Evolutionary conservation across 2,797 vertebrate species (phyloP), one percentile per base, ranked within the genome.

Genomic region (Lerista edwardsae): DNA sequence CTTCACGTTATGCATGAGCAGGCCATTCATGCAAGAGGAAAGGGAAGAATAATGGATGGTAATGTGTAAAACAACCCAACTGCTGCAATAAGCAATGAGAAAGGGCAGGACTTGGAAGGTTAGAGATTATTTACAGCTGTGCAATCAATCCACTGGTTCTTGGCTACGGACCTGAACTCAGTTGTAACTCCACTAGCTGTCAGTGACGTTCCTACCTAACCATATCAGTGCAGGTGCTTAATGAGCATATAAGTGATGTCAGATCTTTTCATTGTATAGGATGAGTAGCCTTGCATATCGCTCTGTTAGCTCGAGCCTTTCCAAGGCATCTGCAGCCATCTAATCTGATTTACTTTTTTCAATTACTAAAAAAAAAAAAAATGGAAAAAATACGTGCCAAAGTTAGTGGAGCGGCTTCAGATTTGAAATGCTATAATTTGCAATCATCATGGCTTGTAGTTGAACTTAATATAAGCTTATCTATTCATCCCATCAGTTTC

Each of bases 241-340:
- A 14, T n/a, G 29, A 67, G 64, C 31, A 67, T 67, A 15, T 31
- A 67, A n/a, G 64, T 67, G 64, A 67, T 9, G 23, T 21, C 6
- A 61, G 23, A 61, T 25, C 21, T 67, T 67, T 67, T 34, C 31
- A 34, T 67, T 85, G 75, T 90, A 1, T 4, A 47, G 67, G 1
- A 41, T 55, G 89, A 90, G 77, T n/a, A 83, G 67, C 57, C 73
- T 80, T 62, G 77, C 44, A 39, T 1, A 36, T 78, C 90, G 86
- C 80, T 82, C 9, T 83, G 31, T 29, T 10, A 77, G 73, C 14
- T 83, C 75, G 86, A 4, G 65, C 41, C 36, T 64, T 57, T 77
- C 9, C 59, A 59, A 15, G 27, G 29, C 31, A 62, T 1, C 27
- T 78, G 36, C 39, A 19, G 57, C 27, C 7, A 27, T 78, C 59